phyloP scores from a whole-genome alignment of 2,888 invertebrate genomes.

The Drosophila tanythrix region DNA sequence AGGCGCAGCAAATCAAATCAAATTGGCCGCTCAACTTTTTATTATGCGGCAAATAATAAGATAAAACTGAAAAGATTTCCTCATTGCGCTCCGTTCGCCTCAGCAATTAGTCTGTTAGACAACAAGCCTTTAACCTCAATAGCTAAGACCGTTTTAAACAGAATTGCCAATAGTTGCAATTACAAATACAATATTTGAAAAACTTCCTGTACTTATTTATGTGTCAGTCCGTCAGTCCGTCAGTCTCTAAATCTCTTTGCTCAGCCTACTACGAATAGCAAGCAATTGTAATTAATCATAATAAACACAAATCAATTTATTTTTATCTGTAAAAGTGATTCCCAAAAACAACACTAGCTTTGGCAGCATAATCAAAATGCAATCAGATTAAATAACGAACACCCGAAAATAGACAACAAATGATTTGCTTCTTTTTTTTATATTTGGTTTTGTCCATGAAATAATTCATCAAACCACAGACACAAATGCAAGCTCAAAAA shows the following conservation, averaged over 20 bases:
- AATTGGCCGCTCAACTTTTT: constrained; percentile 36
- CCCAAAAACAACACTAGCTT: constrained; percentile 16
- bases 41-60: constrained; percentile 44
- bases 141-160: constrained; percentile 19
- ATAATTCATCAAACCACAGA: constrained; percentile 42
- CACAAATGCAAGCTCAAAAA: constrained; percentile 20
- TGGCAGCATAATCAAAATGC: constrained; percentile 50
- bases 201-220: constrained; percentile 27
- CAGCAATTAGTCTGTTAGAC: constrained; percentile 37
- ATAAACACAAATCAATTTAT: background rate
- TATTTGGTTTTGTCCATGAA: constrained; percentile 27
- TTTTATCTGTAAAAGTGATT: constrained; percentile 17
- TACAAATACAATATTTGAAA: constrained; percentile 10
- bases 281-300: background rate
- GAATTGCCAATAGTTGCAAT: constrained; percentile 7
- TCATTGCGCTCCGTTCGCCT: constrained; percentile 59
- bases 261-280: background rate
- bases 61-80: constrained; percentile 58
- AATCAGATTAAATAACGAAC: constrained; percentile 57
- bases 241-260: background rate
- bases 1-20: constrained; percentile 46
- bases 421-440: constrained; percentile 17
- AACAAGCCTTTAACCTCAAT: constrained; percentile 14
- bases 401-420: constrained; percentile 36
- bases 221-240: background rate